Conservation (phyloP, 2,888 invertebrate species). For the Desoria tigrina region DNA sequence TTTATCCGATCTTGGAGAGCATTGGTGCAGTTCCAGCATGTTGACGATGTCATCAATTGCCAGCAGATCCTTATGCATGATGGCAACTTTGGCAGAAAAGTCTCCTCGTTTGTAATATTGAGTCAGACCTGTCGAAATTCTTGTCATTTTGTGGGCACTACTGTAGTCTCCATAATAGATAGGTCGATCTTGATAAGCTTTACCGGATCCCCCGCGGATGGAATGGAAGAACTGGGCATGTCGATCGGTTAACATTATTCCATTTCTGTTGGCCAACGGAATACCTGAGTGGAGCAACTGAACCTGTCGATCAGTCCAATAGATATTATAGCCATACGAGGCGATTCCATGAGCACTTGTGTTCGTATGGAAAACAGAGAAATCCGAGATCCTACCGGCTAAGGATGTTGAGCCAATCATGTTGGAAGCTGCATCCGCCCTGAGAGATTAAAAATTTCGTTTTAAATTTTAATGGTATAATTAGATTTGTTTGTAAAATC, state of each 20-base stretch:
- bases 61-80: slow-evolving; percentile 39
- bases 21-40: slow-evolving; percentile 42
- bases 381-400: slow-evolving; percentile 37
- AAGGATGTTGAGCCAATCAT: slow-evolving; percentile 42
- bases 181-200: slow-evolving; percentile 29
- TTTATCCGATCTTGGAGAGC: slow-evolving; percentile 26
- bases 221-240: too few species aligned
- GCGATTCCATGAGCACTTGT: slow-evolving; percentile 46
- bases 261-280: slow-evolving; percentile 11
- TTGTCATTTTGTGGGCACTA: too few species aligned
- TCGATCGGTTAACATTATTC: too few species aligned
- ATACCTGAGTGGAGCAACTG: slow-evolving; percentile 24
- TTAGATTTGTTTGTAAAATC: too few species aligned
- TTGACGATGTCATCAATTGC: slow-evolving; percentile 22
- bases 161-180: slow-evolving; percentile 40
- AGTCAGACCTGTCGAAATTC: not conserved
- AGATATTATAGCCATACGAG: slow-evolving; percentile 40
- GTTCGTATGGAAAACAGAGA: too few species aligned
- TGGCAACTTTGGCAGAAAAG: slow-evolving; percentile 45
- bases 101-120: slow-evolving; percentile 26
- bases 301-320: slow-evolving; percentile 48
- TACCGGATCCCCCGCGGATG: too few species aligned
- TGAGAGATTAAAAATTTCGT: too few species aligned
- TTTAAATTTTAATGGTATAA: too few species aligned
- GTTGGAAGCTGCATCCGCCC: slow-evolving; percentile 43